Evolutionary conservation across 2,113 vertebrate genomes (phyloP).

Genomic region (Aspiorhynchus laticeps): DNA sequence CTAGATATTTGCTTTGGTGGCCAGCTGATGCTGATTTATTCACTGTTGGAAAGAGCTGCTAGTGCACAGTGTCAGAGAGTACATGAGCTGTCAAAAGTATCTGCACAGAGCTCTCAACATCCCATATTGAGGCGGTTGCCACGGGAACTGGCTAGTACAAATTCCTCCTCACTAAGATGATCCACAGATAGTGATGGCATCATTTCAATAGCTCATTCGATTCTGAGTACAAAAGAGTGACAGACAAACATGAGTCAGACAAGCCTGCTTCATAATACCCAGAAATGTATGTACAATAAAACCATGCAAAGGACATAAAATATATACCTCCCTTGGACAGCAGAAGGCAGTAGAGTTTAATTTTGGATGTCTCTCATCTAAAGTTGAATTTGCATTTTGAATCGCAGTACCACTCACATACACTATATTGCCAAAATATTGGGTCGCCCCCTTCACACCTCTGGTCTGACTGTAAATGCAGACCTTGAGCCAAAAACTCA

Average conservation of each 20-base stretch:
- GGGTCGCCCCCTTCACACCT: no score
- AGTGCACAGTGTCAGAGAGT: background rate
- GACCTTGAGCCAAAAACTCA: no score
- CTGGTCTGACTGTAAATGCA: no score
- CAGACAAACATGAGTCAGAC: background rate
- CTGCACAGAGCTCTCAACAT: conserved; percentile 27
- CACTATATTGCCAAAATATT: no score
- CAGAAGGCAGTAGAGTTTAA: conserved; percentile 58
- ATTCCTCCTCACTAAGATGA: conserved; percentile 46
- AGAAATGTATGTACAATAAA: background rate
- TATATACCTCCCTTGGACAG: conserved; percentile 32
- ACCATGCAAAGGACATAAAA: background rate
- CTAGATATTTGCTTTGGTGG: background rate
- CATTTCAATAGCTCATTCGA: background rate
- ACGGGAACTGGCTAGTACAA: conserved; percentile 65
- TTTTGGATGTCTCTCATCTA: background rate
- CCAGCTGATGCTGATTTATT: conserved; percentile 22
- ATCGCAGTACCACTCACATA: background rate
- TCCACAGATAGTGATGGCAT: conserved; percentile 30
- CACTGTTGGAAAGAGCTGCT: conserved; percentile 18
- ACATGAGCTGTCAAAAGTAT: conserved; percentile 12
- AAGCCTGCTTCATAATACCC: background rate
- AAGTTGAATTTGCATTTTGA: background rate
- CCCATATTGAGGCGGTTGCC: conserved; percentile 60
- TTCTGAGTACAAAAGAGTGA: background rate